Conservation (phyloP, 2,113 vertebrate genomes). For the Rhea americana region DNA sequence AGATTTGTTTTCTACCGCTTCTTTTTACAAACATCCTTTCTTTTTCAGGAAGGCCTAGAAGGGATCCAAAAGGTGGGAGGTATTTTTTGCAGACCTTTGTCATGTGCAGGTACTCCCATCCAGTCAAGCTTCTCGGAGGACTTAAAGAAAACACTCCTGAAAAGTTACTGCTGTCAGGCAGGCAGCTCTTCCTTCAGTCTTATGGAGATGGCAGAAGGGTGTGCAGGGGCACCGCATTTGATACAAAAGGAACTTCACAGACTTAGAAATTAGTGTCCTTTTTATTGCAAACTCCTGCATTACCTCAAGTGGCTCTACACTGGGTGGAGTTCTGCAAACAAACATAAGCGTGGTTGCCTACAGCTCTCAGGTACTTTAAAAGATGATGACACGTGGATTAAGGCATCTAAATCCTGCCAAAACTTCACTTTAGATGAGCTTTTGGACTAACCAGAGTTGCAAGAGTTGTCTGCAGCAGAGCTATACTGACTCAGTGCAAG, state of each 20-base stretch:
- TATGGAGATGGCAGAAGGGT: not conserved
- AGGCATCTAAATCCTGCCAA: not conserved
- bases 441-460: not conserved
- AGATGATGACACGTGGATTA: not conserved
- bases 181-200: not conserved
- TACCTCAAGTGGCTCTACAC: not conserved
- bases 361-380: not conserved
- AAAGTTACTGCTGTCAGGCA: accelerated
- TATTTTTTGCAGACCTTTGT: not conserved
- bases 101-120: not conserved
- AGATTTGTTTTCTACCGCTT: not conserved
- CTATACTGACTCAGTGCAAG: not conserved
- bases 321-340: not conserved
- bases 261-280: not conserved
- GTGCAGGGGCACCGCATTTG: not conserved
- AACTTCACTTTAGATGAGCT: not conserved
- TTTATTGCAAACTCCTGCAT: not conserved
- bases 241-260: not conserved
- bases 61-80: not conserved
- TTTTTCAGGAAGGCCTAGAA: not conserved
- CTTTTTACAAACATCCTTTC: not conserved
- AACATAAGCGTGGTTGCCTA: not conserved
- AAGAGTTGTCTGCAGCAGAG: not conserved
- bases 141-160: not conserved
- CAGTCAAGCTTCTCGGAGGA: not conserved